These are phyloP conservation scores for Nomada flava DNA, from an alignment of 2,888 invertebrate genomes.

Conservation along the genomic window DNA sequence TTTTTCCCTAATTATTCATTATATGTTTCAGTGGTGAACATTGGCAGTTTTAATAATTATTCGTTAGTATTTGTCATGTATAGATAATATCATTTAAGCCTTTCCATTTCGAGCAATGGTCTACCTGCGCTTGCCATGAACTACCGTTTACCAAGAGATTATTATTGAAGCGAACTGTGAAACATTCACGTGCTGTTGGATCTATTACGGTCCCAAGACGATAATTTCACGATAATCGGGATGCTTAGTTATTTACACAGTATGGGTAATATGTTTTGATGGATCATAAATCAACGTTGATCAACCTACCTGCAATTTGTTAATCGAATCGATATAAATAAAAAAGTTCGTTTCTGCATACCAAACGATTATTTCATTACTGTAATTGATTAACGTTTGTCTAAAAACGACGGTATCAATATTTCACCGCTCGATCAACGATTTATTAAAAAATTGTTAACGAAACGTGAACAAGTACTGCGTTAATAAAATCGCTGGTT, in stretches of 20 bases:
- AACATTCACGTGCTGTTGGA: slow-evolving; percentile 47
- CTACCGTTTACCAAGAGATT: background rate
- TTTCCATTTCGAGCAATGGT: too few relatives aligned
- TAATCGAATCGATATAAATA: too few relatives aligned
- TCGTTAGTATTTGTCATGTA: too few relatives aligned
- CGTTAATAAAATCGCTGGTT: background rate
- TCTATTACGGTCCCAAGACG: slow-evolving; percentile 38
- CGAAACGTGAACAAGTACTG: background rate
- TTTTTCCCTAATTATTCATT: too few relatives aligned
- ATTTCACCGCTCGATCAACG: background rate
- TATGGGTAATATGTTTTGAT: slow-evolving; percentile 17
- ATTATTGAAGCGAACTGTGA: slow-evolving; percentile 40
- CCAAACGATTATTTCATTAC: slow-evolving; percentile 2
- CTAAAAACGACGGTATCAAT: background rate
- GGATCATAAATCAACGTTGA: slow-evolving; percentile 6
- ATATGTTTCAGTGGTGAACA: too few relatives aligned
- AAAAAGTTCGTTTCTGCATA: background rate
- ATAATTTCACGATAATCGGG: slow-evolving; percentile 59
- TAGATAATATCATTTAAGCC: too few relatives aligned
- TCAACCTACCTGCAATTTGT: background rate
- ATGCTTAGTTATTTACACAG: slow-evolving; percentile 55
- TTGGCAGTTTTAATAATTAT: too few relatives aligned
- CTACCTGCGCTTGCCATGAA: too few relatives aligned
- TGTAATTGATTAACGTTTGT: background rate
- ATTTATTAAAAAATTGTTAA: background rate